phyloP scores from a whole-genome alignment of 2,888 invertebrate species.

The Asteroscopus sphinx region DNA sequence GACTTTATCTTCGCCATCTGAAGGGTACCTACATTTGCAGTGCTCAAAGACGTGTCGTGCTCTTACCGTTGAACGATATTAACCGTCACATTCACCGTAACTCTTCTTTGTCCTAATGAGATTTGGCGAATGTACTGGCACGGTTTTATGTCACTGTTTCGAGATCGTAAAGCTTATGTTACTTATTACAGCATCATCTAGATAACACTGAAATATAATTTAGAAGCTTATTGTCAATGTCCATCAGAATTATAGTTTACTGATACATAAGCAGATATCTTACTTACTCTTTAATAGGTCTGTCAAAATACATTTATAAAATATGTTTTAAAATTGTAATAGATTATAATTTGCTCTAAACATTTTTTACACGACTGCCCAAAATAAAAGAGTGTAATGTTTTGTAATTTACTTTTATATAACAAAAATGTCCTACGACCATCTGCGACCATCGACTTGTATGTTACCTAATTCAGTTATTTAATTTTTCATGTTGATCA shows the following conservation, averaged over 20 bases:
- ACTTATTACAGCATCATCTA: constrained; percentile 43
- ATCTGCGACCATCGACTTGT: too few species aligned
- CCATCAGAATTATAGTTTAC: constrained; percentile 8
- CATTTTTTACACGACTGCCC: too few species aligned
- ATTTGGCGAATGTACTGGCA: constrained; percentile 56
- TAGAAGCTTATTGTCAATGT: constrained; percentile 22
- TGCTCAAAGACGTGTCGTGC: constrained; percentile 66
- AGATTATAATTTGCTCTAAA: too few species aligned
- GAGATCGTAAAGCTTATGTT: constrained; percentile 28
- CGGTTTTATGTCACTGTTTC: constrained; percentile 48
- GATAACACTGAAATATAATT: constrained; percentile 24
- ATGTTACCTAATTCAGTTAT: too few species aligned
- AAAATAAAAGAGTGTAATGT: too few species aligned
- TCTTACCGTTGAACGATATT: constrained; percentile 73
- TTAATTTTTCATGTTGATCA: too few species aligned
- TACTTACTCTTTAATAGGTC: background rate
- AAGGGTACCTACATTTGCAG: constrained; percentile 70
- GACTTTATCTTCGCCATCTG: constrained; percentile 83
- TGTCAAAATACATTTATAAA: background rate
- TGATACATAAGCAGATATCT: background rate
- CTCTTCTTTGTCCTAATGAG: constrained; percentile 65
- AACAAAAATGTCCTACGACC: too few species aligned
- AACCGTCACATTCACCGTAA: constrained; percentile 69
- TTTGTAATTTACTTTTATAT: too few species aligned
- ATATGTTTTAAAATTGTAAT: too few species aligned